Evolutionary conservation across 2,113 vertebrate genomes (phyloP), one percentile per base, ranked within the genome.

Genomic region (Terrapene triunguis): DNA sequence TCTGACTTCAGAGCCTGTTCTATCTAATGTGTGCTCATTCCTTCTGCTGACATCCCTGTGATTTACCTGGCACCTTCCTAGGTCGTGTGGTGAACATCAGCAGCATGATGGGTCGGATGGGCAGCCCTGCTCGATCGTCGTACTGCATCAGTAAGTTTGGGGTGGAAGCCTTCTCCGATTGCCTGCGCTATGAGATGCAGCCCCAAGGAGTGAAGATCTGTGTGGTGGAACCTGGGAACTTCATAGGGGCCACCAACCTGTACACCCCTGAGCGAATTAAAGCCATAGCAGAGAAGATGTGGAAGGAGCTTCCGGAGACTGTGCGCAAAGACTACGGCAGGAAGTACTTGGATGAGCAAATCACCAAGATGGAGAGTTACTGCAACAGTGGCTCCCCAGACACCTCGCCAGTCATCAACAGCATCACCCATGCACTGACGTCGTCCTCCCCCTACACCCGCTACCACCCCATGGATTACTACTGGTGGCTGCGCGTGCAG

Each of bases 381-480:
- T 98, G 98, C 94, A 97, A 88, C 96, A 98, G 98, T 0, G 98
- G 98, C 93, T 98, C 98, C 2, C 93, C 95, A 0, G 98, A 99
- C 97, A 98, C 95, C 0, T 97, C 98, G 0, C 96, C 98, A 0
- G 98, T 99, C 55, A 98, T 98, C 9, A 80, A 98, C 0, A 97
- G 98, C 1, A 96, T 98, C 19, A 95, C 96, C 7, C 98, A 99
- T 0, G 98, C 98, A 1, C 98, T 99, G 85, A 98, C 96, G 2
- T 69, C 98, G 11, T 21, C 95, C 0, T 35, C 95, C 3, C 98
- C 98, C 32, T 98, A 98, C 76, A 98, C 98, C 42, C 98, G 98
- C 93, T 99, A 99, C 96, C 98, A 99, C 94, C 98, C 98, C 96
- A 98, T 98, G 98, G 98, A 99, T 97, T 99, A 98, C 97, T 99